phyloP scores from a whole-genome alignment of 2,888 invertebrate genomes.

The Theretra japonica region DNA sequence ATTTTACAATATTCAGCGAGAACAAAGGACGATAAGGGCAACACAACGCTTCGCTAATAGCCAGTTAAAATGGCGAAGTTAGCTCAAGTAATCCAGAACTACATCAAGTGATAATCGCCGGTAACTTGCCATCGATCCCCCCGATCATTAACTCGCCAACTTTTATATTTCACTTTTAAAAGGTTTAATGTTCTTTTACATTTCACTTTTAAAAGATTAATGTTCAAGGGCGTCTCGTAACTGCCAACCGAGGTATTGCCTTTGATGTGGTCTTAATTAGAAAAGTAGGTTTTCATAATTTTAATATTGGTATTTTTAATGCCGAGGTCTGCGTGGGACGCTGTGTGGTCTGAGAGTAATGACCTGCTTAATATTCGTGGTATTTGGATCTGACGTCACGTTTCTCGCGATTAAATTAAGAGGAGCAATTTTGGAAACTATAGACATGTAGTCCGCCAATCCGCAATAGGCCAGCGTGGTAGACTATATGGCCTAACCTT shows the following conservation, averaged over 20 bases:
- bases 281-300: not conserved
- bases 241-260: not conserved
- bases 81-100: constrained; percentile 8
- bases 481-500: too few species aligned
- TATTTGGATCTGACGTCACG: not conserved
- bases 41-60: constrained; percentile 16
- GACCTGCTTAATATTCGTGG: not conserved
- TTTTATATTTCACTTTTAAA: constrained; percentile 10
- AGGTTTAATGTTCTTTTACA: constrained; percentile 2
- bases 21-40: not conserved
- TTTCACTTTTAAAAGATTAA: not conserved
- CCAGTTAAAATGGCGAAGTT: constrained; percentile 15
- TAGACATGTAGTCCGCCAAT: too few species aligned
- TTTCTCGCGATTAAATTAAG: not conserved
- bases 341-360: not conserved
- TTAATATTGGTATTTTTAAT: not conserved
- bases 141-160: constrained; percentile 1
- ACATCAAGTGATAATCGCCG: constrained; percentile 15
- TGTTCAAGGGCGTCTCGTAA: not conserved
- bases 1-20: not conserved
- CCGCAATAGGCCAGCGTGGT: too few species aligned
- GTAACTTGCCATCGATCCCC: constrained; percentile 8
- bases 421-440: not conserved
- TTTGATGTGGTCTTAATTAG: not conserved
- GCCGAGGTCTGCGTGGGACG: not conserved